Evolutionary conservation across 2,113 vertebrate species (phyloP).

Genomic region (Sander vitreus): DNA sequence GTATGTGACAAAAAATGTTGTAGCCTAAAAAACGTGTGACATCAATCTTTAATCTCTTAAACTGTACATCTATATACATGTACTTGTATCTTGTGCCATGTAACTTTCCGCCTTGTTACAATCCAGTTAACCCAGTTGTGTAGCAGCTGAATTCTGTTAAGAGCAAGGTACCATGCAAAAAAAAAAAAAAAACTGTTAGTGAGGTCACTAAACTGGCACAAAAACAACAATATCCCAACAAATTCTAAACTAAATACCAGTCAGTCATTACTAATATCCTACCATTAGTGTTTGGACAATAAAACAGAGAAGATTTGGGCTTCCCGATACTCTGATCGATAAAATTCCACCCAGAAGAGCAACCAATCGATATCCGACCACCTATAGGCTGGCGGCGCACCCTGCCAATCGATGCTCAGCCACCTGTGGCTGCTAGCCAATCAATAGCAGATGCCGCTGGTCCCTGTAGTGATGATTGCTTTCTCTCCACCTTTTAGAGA

Average conservation of each 20-base stretch:
- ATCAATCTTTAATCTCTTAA: neutral
- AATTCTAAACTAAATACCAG: constrained; percentile 24
- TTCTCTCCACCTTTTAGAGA: constrained; percentile 54
- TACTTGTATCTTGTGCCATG: neutral
- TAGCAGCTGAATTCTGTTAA: constrained; percentile 18
- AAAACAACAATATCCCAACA: constrained; percentile 36
- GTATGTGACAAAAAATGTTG: too few relatives aligned
- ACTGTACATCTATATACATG: neutral
- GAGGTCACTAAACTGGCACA: constrained; percentile 30
- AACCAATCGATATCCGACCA: constrained; percentile 75
- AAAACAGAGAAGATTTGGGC: constrained; percentile 43
- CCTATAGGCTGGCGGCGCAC: constrained; percentile 63
- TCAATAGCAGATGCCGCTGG: constrained; percentile 73
- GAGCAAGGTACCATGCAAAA: neutral
- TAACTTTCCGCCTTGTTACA: constrained; percentile 1
- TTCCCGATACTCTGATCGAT: constrained; percentile 55
- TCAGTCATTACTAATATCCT: constrained; percentile 62
- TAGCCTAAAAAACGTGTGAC: too few relatives aligned
- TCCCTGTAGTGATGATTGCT: constrained; percentile 71
- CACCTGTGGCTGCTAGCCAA: constrained; percentile 82
- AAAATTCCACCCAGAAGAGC: constrained; percentile 67
- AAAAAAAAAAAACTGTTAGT: constrained; percentile 22
- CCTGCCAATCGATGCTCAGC: constrained; percentile 80
- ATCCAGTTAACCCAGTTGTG: constrained; percentile 5
- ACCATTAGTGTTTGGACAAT: constrained; percentile 58